Percentiles rank a stretch among this genome's conserved stretches.
These are phyloP conservation scores for Decapterus maruadsi DNA, from an alignment of 2,797 vertebrate genomes.

Conservation along the genomic window DNA sequence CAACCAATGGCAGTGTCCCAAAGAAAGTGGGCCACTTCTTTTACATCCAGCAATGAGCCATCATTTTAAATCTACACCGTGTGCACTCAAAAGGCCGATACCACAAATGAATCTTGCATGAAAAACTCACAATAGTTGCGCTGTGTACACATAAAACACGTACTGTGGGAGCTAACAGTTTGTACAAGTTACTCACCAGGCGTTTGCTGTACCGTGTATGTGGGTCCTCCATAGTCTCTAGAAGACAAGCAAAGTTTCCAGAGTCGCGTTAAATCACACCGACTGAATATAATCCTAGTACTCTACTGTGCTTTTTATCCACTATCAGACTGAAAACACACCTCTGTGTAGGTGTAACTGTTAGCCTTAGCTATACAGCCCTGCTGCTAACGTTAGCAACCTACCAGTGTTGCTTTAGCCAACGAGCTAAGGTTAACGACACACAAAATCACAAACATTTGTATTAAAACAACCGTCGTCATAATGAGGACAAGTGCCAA, in stretches of 20 bases:
- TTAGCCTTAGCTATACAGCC: slow-evolving; percentile 35
- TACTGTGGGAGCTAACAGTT: slow-evolving; percentile 24
- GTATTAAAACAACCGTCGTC: slow-evolving; percentile 1
- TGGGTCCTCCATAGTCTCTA: slow-evolving; percentile 88
- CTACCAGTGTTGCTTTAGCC: slow-evolving; percentile 51
- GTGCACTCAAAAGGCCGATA: fast-evolving
- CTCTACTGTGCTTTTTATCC: neutral
- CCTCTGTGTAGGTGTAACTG: slow-evolving; percentile 1
- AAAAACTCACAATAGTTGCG: neutral
- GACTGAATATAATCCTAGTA: neutral
- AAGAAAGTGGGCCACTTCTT: neutral
- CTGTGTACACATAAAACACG: slow-evolving; percentile 36
- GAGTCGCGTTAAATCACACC: neutral
- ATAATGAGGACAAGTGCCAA: neutral
- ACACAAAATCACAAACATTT: slow-evolving; percentile 37
- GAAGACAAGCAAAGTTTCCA: slow-evolving; percentile 42
- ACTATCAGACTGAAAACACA: slow-evolving; percentile 27
- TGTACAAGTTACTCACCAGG: slow-evolving; percentile 88
- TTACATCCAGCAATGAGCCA: neutral
- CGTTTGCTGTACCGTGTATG: slow-evolving; percentile 96
- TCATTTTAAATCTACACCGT: neutral
- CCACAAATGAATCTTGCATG: neutral
- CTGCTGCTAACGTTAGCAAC: slow-evolving; percentile 60
- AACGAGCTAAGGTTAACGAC: slow-evolving; percentile 61
- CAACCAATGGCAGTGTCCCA: neutral